Base-by-base conservation (phyloP, 1,140 invertebrate genomes). In the Pygmarrhopalites habei region DNA sequence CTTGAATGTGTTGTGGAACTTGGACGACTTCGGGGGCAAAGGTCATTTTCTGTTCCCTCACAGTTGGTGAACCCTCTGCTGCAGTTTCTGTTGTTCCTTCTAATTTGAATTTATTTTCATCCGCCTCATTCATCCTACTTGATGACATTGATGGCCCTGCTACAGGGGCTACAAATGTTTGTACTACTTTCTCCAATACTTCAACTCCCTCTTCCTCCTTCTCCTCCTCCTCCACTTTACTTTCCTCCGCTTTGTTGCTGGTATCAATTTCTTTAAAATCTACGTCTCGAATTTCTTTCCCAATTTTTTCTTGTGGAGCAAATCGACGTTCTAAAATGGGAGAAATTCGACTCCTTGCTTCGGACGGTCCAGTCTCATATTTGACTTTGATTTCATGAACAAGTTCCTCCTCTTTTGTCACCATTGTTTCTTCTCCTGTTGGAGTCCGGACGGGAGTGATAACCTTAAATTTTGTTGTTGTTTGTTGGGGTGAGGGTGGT, bases 1-100 rank as follows among this genome's bases (percentile, higher is more conserved):
- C 58, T 44, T 43, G 62, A 61, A 68, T 68, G 66, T 68, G 62
- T 58, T 64, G 62, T 28, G 59, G 66, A 68, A 62, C 28, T 46
- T 60, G 60, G 15, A 62, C 52, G 28, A 60, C 61, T 28, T 67
- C 60, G 12, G 60, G 26, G 46, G 61, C 60, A 56, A 46, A 67
- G 1, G 57, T 67, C 57, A 62, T 62, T 52, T 56, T 15, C 3
- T 23, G 61, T 19, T 39, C 43, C 32, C 25, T 28, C 5, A 30
- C 46, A n/a, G 32, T 39, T 5, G 61, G 53, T 35, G 30, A 56
- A n/a, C n/a, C 32, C 17, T 21, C 17, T 17, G 29, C n/a, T 57
- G 19, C 23, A 58, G 12, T 12, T 55, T 32, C 30, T 5, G 23
- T 12, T 23, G 21, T 56, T 39, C 53, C 53, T n/a, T 60, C 43